Percentiles rank a stretch among this genome's conserved stretches.
phyloP scores from a whole-genome alignment of 2,113 vertebrate species.

The Phycodurus eques region DNA sequence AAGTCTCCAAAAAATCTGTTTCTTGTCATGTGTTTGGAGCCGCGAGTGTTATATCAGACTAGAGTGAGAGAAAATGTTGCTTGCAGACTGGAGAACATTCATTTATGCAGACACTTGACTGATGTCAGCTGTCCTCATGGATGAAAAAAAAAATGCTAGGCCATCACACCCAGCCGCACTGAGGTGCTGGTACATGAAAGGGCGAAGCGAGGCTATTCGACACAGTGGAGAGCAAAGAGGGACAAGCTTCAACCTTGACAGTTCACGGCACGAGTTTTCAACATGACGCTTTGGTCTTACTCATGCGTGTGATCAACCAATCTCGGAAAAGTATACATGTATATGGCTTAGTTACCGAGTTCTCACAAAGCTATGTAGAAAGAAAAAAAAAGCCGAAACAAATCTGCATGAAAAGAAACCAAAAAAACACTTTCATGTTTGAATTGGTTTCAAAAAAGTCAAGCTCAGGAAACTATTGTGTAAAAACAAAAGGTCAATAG shows the following conservation, averaged over 20 bases:
- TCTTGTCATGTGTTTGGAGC: conserved; percentile 19
- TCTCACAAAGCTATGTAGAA: conserved; percentile 38
- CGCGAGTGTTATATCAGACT: conserved; percentile 27
- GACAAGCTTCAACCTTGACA: conserved; percentile 56
- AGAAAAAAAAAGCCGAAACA: conserved; percentile 13
- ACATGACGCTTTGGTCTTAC: conserved; percentile 55
- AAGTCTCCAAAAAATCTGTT: neutral
- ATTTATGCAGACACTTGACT: conserved; percentile 55
- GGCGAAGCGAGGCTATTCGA: conserved; percentile 27
- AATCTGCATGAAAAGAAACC: conserved; percentile 23
- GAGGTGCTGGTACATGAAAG: conserved; percentile 58
- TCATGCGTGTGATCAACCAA: conserved; percentile 17
- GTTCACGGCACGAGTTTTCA: conserved; percentile 52
- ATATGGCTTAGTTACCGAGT: neutral
- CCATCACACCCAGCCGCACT: conserved; percentile 44
- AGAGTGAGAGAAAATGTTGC: conserved; percentile 49
- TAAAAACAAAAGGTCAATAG: no score
- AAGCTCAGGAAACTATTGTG: no score
- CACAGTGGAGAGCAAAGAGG: conserved; percentile 43
- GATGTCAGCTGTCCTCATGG: conserved; percentile 58
- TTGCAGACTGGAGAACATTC: conserved; percentile 41
- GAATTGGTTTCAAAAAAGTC: neutral
- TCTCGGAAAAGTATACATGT: conserved; percentile 23
- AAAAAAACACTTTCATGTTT: conserved; percentile 27
- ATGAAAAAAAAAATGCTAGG: conserved; percentile 45